Evolutionary conservation across 2,113 vertebrate species (phyloP), one percentile per base, ranked within the genome.

Genomic region (Dolichotis patagonum): DNA sequence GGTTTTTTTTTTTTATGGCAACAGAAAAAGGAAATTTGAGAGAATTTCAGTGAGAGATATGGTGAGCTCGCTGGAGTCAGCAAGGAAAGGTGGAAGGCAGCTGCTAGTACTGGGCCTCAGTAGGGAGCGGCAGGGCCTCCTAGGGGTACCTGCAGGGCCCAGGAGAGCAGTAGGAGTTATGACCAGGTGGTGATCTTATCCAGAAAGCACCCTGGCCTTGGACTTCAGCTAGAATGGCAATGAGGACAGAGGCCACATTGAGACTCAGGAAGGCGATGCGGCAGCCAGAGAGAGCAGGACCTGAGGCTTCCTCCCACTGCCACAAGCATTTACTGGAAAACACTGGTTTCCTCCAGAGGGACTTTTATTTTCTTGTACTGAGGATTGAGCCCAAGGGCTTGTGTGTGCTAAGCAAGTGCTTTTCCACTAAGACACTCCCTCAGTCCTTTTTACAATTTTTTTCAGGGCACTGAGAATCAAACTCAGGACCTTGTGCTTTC

Each of bases 171-270:
- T 49, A 63, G 49, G 1, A 58, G 22, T 4, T 20, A 13, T 13
- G 22, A n/a, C 38, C 1, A 0, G 22, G 12, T 35, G 69, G 41
- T 9, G 32, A 0, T n/a, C 24, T 75, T 0, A 35, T 7, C n/a
- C 17, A 49, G 16, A 6, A 43, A 12, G 41, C 71, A 28, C 2
- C 8, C 35, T 49, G 62, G 54, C 69, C 60, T 78, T 60, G 62
- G 19, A 1, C 84, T 58, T 77, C 5, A 58, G 58, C 52, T 77
- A 58, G 17, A 19, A 14, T 10, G 63, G 71, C 19, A 4, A 24
- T 2, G 8, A 75, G 7, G 43, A 35, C 54, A 28, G 28, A 49
- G 77, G 7, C 8, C 14, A 20, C 3, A 26, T n/a, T 35, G 49
- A 12, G 63, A 62, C 28, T n/a, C 7, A 28, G 38, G 38, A 26